phyloP scores from a whole-genome alignment of 2,113 vertebrate species.

The Caranx melampygus region DNA sequence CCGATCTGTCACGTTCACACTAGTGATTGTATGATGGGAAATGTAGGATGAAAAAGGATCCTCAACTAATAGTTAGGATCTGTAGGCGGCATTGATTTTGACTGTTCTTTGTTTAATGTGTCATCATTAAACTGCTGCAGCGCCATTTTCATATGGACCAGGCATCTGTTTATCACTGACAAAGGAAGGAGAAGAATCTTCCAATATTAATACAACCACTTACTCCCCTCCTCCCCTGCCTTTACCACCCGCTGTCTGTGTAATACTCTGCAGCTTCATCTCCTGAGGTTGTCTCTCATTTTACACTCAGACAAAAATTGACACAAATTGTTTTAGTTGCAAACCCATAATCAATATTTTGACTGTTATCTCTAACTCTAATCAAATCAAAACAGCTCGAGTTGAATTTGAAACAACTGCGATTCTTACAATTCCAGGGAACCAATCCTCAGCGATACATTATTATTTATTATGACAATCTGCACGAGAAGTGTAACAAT shows the following conservation, averaged over 20 bases:
- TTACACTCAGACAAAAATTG: background rate
- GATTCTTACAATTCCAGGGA: background rate
- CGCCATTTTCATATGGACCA: background rate
- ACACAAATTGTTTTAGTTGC: background rate
- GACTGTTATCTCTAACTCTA: background rate
- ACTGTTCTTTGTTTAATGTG: background rate
- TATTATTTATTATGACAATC: background rate
- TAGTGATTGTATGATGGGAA: background rate
- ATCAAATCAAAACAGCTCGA: background rate
- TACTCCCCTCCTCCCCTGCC: background rate
- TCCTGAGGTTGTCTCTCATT: constrained; percentile 3
- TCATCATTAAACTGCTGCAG: background rate
- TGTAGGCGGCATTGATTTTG: background rate
- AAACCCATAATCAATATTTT: background rate
- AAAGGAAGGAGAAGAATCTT: background rate
- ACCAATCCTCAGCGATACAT: background rate
- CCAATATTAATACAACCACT: background rate
- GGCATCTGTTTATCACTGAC: background rate
- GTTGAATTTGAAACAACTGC: background rate
- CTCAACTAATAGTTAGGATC: background rate
- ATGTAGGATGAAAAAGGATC: background rate
- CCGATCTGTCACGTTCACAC: background rate
- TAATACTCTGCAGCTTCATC: background rate
- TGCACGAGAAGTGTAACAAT: background rate
- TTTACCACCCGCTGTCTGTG: background rate